phyloP scores from a whole-genome alignment of 1,140 invertebrate species.

The Lamellibrachia luymesi region DNA sequence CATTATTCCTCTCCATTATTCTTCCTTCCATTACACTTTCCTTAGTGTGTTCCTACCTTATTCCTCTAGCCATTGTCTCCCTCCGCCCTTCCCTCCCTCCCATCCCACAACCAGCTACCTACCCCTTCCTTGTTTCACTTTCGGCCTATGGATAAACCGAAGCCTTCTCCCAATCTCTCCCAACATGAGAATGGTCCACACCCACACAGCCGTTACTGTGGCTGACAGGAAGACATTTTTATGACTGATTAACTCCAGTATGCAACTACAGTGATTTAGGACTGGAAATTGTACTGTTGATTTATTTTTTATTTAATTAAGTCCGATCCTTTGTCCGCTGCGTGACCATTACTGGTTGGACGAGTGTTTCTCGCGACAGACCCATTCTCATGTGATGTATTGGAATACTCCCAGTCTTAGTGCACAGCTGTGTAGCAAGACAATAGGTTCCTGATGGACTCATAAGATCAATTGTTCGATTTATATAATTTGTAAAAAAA shows the following conservation, averaged over 20 bases:
- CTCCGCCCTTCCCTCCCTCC: not conserved
- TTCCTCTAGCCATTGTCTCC: not conserved
- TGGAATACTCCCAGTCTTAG: not conserved
- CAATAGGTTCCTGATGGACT: not conserved
- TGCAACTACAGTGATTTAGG: not conserved
- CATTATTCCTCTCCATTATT: not conserved
- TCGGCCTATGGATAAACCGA: too few species aligned
- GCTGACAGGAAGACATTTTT: not conserved
- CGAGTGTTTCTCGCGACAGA: not conserved
- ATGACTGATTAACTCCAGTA: not conserved
- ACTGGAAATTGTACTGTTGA: not conserved
- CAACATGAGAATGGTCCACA: not conserved
- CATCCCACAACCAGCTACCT: not conserved
- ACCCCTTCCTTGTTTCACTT: too few species aligned
- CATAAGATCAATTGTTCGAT: not conserved
- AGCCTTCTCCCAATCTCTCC: not conserved
- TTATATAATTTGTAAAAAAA: not conserved
- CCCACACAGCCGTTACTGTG: not conserved
- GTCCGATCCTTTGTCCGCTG: not conserved
- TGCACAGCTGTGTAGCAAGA: not conserved
- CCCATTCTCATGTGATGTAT: not conserved
- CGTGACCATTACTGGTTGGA: not conserved
- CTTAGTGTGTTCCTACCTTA: not conserved
- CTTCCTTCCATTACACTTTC: not conserved
- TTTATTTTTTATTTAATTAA: constrained; percentile 3